phyloP scores from a whole-genome alignment of 2,888 invertebrate genomes.

The Cepaea hortensis region DNA sequence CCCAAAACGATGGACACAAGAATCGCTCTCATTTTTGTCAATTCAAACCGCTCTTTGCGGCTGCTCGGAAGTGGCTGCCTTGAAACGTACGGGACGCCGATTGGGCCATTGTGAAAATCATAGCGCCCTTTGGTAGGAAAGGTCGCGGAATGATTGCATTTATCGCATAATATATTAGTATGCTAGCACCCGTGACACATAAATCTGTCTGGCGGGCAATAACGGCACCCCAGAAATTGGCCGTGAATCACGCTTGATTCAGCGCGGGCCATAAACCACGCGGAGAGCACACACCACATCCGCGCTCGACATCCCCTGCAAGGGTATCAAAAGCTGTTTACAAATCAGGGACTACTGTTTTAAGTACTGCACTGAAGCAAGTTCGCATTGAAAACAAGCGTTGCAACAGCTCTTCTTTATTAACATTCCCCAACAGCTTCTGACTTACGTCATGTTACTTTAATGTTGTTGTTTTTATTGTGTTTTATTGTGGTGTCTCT shows the following conservation, averaged over 20 bases:
- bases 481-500: no score
- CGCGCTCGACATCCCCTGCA: background rate
- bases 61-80: conserved; percentile 31
- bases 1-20: conserved; percentile 20
- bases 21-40: conserved; percentile 19
- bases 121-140: conserved; percentile 41
- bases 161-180: conserved; percentile 47
- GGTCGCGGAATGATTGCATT: conserved; percentile 41
- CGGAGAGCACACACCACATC: conserved; percentile 14
- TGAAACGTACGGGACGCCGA: conserved; percentile 31
- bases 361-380: conserved; percentile 17
- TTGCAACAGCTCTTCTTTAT: no score
- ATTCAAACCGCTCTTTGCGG: conserved; percentile 31
- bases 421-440: no score
- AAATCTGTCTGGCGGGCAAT: conserved; percentile 44
- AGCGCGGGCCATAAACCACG: conserved; percentile 34
- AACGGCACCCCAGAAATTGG: conserved; percentile 38
- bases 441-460: no score
- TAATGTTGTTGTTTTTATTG: no score
- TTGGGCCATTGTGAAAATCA: conserved; percentile 42
- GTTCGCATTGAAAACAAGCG: background rate
- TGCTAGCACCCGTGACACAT: conserved; percentile 42
- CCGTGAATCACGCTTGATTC: conserved; percentile 46
- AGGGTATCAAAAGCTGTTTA: conserved; percentile 17
- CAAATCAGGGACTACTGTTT: conserved; percentile 11